Conservation (phyloP, 1,140 invertebrate species). For the Hirudo medicinalis region DNA sequence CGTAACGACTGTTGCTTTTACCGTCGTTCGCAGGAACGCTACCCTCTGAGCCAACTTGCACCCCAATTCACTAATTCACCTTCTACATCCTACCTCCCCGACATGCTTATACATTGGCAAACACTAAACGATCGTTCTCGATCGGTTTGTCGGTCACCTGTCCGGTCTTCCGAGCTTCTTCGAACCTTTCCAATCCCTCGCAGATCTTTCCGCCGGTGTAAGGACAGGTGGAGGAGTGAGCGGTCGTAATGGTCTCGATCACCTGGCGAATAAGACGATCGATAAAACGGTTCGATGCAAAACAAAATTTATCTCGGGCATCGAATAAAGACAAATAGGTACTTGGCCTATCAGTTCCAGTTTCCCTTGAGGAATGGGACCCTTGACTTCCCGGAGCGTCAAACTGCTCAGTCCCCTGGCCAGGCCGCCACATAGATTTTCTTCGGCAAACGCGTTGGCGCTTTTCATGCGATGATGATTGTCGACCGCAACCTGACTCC, state of each 20-base stretch:
- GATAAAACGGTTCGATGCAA: neutral
- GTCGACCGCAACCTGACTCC: too few species aligned
- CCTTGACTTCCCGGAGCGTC: neutral
- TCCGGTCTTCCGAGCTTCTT: slow-evolving; percentile 21
- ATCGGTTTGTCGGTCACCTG: neutral
- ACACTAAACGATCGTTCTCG: too few species aligned
- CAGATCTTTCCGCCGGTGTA: slow-evolving; percentile 82
- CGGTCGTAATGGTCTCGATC: slow-evolving; percentile 63
- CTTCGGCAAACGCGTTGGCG: neutral
- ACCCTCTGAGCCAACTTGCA: too few species aligned
- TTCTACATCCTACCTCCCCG: too few species aligned
- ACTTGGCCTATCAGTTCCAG: slow-evolving; percentile 9
- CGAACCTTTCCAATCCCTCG: slow-evolving; percentile 26
- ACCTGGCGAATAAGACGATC: slow-evolving; percentile 31
- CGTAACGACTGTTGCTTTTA: too few species aligned
- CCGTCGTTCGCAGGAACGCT: too few species aligned
- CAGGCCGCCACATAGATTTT: neutral
- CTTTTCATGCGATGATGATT: neutral
- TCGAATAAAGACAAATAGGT: slow-evolving; percentile 17
- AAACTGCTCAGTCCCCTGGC: neutral
- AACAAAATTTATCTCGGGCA: slow-evolving; percentile 2
- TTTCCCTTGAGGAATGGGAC: slow-evolving; percentile 9
- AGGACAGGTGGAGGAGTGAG: slow-evolving; percentile 86
- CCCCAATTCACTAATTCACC: too few species aligned
- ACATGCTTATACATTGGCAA: too few species aligned